A percentile compares a stretch with the other conserved stretches of the same genome.
These are phyloP conservation scores for Drosophila kohkoa DNA, from an alignment of 1,140 invertebrate genomes.

Conservation along the genomic window DNA sequence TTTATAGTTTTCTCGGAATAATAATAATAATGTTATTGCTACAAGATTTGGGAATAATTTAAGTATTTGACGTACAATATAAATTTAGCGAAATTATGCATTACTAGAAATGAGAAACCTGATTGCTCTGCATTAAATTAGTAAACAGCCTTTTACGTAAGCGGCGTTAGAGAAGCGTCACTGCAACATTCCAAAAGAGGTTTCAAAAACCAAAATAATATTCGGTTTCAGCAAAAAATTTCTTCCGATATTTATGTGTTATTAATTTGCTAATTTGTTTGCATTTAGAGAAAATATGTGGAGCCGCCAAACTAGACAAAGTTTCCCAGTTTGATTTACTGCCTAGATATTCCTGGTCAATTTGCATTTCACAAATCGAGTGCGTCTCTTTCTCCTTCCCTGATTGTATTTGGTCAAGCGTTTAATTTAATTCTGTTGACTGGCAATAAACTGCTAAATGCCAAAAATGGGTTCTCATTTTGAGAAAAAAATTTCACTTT, in stretches of 20 bases:
- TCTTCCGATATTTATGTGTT: conserved; percentile 9
- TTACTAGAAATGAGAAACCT: background rate
- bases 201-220: background rate
- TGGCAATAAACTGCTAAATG: conserved; percentile 75
- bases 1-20: conserved; percentile 1
- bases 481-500: conserved; percentile 75
- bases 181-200: too few relatives aligned
- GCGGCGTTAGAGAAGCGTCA: background rate
- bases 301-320: background rate
- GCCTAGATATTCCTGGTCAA: conserved; percentile 13
- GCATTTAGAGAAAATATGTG: conserved; percentile 1
- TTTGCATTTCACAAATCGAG: conserved; percentile 9
- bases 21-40: background rate
- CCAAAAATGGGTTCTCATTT: conserved; percentile 60
- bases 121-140: background rate
- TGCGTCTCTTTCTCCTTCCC: conserved; percentile 8
- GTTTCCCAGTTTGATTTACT: conserved; percentile 31
- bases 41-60: background rate
- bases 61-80: background rate
- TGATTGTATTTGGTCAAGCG: conserved; percentile 29
- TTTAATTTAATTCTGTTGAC: conserved; percentile 55
- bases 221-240: background rate
- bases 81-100: background rate
- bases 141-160: background rate
- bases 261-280: conserved; percentile 26